Percentiles rank a stretch among this genome's conserved stretches.
Conservation (phyloP, 2,888 invertebrate species). For the Phyllotreta cruciferae region DNA sequence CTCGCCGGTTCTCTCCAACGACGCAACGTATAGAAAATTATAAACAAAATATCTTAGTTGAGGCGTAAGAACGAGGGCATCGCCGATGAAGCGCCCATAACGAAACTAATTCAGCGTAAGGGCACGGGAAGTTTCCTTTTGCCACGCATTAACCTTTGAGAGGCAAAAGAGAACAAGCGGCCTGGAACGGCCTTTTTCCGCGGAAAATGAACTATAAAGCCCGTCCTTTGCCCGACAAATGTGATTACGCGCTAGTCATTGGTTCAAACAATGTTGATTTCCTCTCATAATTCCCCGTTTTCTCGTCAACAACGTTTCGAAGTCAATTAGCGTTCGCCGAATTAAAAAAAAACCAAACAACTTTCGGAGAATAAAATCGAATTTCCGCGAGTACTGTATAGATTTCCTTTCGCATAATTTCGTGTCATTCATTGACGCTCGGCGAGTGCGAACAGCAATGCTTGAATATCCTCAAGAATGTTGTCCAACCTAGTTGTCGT, state of each 20-base stretch:
- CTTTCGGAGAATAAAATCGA: no score
- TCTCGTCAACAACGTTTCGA: no score
- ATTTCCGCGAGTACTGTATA: no score
- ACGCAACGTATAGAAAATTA: no score
- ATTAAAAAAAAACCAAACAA: no score
- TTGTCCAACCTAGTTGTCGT: constrained; percentile 19
- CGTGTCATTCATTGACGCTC: constrained; percentile 16
- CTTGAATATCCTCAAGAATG: constrained; percentile 22
- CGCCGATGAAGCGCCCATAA: constrained; percentile 56
- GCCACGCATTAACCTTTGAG: constrained; percentile 59
- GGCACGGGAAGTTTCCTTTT: constrained; percentile 59
- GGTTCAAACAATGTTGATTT: constrained; percentile 54
- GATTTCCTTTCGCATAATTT: no score
- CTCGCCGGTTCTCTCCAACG: no score
- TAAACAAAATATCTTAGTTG: no score
- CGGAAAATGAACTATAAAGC: constrained; percentile 58
- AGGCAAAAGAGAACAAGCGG: constrained; percentile 56
- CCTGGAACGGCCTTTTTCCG: constrained; percentile 51
- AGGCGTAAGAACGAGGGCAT: constrained; percentile 41
- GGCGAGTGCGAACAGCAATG: constrained; percentile 27
- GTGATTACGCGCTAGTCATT: constrained; percentile 57
- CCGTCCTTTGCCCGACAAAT: constrained; percentile 56
- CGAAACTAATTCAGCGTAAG: constrained; percentile 55
- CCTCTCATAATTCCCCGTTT: constrained; percentile 17
- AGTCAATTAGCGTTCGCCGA: no score